These are phyloP conservation scores for Guaruba guarouba DNA, from an alignment of 2,113 vertebrate genomes.

Conservation along the genomic window DNA sequence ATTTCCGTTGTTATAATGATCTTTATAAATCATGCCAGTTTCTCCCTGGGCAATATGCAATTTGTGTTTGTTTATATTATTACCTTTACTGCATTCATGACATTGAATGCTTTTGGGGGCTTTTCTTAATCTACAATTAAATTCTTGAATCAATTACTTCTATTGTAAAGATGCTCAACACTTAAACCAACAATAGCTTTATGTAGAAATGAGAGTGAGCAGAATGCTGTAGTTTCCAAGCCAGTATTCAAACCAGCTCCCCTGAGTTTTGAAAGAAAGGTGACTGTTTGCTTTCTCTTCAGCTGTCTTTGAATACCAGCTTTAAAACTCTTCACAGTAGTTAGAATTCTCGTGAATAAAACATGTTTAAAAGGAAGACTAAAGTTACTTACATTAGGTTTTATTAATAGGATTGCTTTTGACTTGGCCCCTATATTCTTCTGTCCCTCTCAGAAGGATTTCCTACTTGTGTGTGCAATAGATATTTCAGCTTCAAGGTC, in stretches of 20 bases:
- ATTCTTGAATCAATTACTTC: background rate
- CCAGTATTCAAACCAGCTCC: background rate
- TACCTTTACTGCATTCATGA: background rate
- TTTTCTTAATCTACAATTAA: background rate
- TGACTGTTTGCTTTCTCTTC: background rate
- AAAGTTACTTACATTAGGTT: background rate
- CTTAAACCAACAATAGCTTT: background rate
- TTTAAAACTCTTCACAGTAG: background rate
- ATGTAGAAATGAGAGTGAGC: background rate
- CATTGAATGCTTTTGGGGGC: background rate
- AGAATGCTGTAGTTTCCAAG: background rate
- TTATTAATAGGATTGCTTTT: background rate
- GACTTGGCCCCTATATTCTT: background rate
- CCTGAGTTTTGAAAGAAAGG: background rate
- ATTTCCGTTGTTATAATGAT: background rate
- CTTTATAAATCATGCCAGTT: background rate
- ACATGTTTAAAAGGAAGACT: background rate
- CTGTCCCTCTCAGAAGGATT: background rate
- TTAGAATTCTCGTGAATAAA: background rate
- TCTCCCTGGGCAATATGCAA: background rate
- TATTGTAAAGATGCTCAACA: background rate
- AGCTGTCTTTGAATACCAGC: background rate
- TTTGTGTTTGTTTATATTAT: background rate
- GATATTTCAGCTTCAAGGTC: background rate
- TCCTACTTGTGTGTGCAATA: background rate